These are phyloP conservation scores for Rhimphoctona megacephalus DNA, from an alignment of 2,888 invertebrate species.

Conservation along the genomic window DNA sequence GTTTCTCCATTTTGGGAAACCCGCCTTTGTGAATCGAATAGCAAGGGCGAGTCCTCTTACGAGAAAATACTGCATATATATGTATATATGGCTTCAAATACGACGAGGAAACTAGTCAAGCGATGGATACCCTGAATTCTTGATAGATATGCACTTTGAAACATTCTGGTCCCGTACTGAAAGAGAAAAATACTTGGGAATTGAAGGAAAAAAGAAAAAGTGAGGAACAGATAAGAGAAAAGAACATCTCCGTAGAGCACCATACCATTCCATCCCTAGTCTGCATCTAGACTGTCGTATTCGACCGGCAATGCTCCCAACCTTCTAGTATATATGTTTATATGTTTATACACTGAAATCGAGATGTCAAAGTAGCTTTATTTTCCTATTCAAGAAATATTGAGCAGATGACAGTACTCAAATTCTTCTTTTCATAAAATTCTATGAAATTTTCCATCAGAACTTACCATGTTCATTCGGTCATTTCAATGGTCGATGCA, in stretches of 20 bases:
- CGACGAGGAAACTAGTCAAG: conserved; percentile 45
- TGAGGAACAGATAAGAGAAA: conserved; percentile 19
- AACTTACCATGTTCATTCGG: not conserved
- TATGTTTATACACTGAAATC: not conserved
- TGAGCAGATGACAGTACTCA: not conserved
- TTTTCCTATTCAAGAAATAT: not conserved
- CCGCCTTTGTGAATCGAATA: conserved; percentile 50
- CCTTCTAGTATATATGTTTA: not conserved
- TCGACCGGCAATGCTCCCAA: not conserved
- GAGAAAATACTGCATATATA: conserved; percentile 22
- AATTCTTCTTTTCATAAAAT: not conserved
- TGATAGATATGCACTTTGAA: conserved; percentile 60
- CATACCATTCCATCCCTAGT: not conserved
- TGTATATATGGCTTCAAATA: conserved; percentile 22
- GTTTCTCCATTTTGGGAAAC: conserved; percentile 57
- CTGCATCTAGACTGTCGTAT: not conserved
- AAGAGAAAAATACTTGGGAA: conserved; percentile 15
- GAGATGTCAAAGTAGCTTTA: not conserved
- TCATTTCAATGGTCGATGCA: not conserved
- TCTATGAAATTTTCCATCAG: not conserved
- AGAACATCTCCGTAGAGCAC: not conserved
- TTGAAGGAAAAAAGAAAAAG: not conserved
- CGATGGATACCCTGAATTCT: conserved; percentile 58
- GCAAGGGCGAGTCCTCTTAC: conserved; percentile 15
- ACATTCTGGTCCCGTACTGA: conserved; percentile 41